Evolutionary conservation across 2,888 invertebrate species (phyloP).

Genomic region (Odiellus spinosus): DNA sequence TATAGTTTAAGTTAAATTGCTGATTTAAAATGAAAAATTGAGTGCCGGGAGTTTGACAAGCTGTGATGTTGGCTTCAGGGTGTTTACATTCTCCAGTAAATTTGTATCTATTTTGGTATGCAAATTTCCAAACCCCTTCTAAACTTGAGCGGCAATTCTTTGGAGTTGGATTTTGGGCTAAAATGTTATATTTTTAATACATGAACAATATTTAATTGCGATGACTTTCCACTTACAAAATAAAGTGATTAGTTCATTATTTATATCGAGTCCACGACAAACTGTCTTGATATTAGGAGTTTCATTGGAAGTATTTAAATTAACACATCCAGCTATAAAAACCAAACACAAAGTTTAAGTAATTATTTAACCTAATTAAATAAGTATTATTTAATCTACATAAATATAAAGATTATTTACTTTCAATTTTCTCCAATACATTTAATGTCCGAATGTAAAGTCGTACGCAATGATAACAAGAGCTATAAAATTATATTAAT

Average conservation of each 20-base stretch:
- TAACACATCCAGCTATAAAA: slow-evolving; percentile 51
- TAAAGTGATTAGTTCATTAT: slow-evolving; percentile 65
- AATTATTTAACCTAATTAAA: too few relatives aligned
- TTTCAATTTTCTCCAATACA: slow-evolving; percentile 72
- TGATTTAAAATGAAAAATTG: slow-evolving; percentile 91
- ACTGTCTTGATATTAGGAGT: slow-evolving; percentile 58
- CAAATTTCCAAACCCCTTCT: slow-evolving; percentile 93
- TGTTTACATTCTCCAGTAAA: slow-evolving; percentile 83
- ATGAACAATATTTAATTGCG: not conserved
- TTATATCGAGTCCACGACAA: slow-evolving; percentile 52
- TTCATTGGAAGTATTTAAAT: slow-evolving; percentile 38
- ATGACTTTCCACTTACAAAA: slow-evolving; percentile 38
- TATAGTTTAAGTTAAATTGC: slow-evolving; percentile 87
- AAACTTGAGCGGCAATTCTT: slow-evolving; percentile 80
- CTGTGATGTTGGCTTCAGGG: slow-evolving; percentile 69
- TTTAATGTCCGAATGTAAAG: slow-evolving; percentile 70
- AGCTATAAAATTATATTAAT: slow-evolving; percentile 10
- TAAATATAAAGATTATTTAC: slow-evolving; percentile 35
- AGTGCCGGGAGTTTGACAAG: slow-evolving; percentile 89
- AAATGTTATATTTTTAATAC: slow-evolving; percentile 2
- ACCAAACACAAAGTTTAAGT: slow-evolving; percentile 21
- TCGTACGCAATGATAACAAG: slow-evolving; percentile 69
- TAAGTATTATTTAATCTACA: slow-evolving; percentile 1
- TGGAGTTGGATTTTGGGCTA: slow-evolving; percentile 65
- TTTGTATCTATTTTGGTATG: slow-evolving; percentile 56